These are phyloP conservation scores for Dicerorhinus sumatrensis DNA, from an alignment of 2,113 vertebrate genomes.

Conservation along the genomic window DNA sequence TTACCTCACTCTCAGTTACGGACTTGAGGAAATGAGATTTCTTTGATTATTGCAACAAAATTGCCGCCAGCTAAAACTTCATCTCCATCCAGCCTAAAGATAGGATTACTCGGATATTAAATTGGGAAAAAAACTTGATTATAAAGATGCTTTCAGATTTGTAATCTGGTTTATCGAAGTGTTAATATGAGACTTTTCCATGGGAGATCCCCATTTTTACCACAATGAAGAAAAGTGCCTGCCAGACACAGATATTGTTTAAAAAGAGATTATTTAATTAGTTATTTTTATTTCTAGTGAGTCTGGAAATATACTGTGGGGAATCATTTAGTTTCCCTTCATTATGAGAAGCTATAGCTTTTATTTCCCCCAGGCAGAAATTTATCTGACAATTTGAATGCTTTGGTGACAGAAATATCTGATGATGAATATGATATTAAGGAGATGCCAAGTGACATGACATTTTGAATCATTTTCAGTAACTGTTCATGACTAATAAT, in stretches of 20 bases:
- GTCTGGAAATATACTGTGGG: slow-evolving; percentile 33
- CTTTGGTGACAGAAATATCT: slow-evolving; percentile 68
- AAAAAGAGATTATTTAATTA: slow-evolving; percentile 72
- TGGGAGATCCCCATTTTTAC: neutral
- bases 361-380: slow-evolving; percentile 66
- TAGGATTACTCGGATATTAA: slow-evolving; percentile 58
- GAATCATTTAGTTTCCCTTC: slow-evolving; percentile 76
- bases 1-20: slow-evolving; percentile 49
- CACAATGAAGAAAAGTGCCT: slow-evolving; percentile 17
- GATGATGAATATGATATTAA: slow-evolving; percentile 65
- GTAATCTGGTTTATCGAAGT: slow-evolving; percentile 51
- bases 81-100: slow-evolving; percentile 52
- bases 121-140: slow-evolving; percentile 46
- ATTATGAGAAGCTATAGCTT: slow-evolving; percentile 65
- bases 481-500: slow-evolving; percentile 50
- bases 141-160: neutral
- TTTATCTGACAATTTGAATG: slow-evolving; percentile 69
- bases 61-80: slow-evolving; percentile 46
- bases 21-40: slow-evolving; percentile 63
- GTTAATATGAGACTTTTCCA: slow-evolving; percentile 2
- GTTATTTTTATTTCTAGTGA: slow-evolving; percentile 70
- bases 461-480: slow-evolving; percentile 60
- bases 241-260: slow-evolving; percentile 49
- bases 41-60: slow-evolving; percentile 51
- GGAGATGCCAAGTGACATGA: slow-evolving; percentile 34